These are phyloP conservation scores for Rhodinocichla rosea DNA, from an alignment of 2,113 vertebrate species.

Conservation along the genomic window DNA sequence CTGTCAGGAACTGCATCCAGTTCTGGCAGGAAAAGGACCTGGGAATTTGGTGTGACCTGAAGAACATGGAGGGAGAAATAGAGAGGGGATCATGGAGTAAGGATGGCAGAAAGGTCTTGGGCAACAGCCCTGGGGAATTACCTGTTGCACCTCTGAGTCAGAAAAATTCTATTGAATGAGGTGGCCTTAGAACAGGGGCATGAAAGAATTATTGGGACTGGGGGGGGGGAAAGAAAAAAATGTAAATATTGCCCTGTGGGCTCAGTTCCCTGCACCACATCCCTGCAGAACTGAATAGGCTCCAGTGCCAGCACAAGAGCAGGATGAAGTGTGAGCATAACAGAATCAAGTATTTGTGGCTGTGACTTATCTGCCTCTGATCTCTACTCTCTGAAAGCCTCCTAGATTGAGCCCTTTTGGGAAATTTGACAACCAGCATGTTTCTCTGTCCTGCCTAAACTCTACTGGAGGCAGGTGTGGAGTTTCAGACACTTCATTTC, in stretches of 20 bases:
- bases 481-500: background rate
- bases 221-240: background rate
- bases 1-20: background rate
- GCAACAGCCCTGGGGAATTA: background rate
- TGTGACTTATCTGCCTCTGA: background rate
- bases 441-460: background rate
- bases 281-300: background rate
- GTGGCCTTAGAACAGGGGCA: background rate
- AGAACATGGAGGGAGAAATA: background rate
- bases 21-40: background rate
- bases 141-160: background rate
- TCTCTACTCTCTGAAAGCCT: background rate
- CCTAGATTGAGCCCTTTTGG: background rate
- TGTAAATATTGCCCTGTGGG: background rate
- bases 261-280: background rate
- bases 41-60: background rate
- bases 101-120: background rate
- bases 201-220: background rate
- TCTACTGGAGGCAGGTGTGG: background rate
- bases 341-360: background rate
- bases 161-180: background rate
- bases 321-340: background rate
- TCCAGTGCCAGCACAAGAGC: background rate
- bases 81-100: background rate
- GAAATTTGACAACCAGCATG: background rate